phyloP scores from a whole-genome alignment of 2,888 invertebrate species.

The Tetragnatha montana region DNA sequence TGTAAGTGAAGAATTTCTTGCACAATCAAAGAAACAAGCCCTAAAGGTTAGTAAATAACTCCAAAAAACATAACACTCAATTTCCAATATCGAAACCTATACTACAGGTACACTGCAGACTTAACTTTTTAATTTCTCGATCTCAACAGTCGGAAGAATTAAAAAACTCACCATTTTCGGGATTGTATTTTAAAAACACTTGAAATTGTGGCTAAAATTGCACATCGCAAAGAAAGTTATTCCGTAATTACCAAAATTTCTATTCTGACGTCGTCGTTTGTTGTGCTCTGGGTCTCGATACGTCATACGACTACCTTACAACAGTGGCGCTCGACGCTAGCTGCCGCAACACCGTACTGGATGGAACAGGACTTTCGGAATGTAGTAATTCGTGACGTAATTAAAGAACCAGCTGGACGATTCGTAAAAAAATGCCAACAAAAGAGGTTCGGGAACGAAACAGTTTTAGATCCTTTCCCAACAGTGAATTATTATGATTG shows the following conservation, averaged over 20 bases:
- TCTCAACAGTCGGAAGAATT: background rate
- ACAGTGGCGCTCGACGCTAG: constrained; percentile 48
- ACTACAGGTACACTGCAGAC: constrained; percentile 27
- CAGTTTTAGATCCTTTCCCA: background rate
- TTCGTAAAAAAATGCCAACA: background rate
- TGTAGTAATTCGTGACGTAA: constrained; percentile 69
- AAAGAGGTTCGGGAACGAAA: constrained; percentile 34
- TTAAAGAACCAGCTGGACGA: constrained; percentile 56
- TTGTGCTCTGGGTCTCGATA: constrained; percentile 24
- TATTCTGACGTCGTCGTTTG: constrained; percentile 46
- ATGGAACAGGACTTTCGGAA: constrained; percentile 66
- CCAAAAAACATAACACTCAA: background rate
- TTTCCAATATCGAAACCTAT: constrained; percentile 12
- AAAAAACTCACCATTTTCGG: constrained; percentile 30
- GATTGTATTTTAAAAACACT: background rate
- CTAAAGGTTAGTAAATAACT: background rate
- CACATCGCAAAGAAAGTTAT: constrained; percentile 8
- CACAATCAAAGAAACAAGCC: background rate
- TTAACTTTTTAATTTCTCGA: constrained; percentile 4
- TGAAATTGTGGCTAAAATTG: background rate
- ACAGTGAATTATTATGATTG: constrained; percentile 14
- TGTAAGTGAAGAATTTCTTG: background rate
- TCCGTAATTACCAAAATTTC: constrained; percentile 44
- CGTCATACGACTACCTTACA: constrained; percentile 63
- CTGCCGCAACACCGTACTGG: constrained; percentile 61